Evolutionary conservation across 2,888 invertebrate species (phyloP).

Genomic region (Trichogramma evanescens): DNA sequence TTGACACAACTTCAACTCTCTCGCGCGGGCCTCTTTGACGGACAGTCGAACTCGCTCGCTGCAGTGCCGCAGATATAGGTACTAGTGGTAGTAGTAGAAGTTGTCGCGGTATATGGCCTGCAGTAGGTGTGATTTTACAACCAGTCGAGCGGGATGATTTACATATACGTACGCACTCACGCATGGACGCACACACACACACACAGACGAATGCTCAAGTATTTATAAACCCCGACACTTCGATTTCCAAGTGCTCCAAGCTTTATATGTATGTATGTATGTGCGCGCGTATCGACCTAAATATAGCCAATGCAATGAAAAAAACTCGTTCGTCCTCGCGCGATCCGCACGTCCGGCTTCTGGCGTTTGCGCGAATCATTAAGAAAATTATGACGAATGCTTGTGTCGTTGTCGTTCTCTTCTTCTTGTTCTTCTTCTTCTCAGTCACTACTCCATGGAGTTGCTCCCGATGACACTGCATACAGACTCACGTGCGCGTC

Average conservation of each 20-base stretch:
- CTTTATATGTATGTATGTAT: neutral
- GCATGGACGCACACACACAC: neutral
- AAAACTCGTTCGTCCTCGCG: conserved; percentile 2
- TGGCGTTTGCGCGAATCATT: too few species aligned
- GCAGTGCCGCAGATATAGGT: neutral
- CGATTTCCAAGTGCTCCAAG: too few species aligned
- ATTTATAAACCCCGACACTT: too few species aligned
- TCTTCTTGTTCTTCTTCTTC: too few species aligned
- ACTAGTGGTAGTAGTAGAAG: too few species aligned
- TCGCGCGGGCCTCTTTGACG: too few species aligned
- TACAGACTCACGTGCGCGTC: too few species aligned
- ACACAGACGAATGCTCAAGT: too few species aligned
- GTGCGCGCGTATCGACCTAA: neutral
- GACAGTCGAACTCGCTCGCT: neutral
- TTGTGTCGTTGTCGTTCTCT: too few species aligned
- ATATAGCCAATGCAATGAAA: conserved; percentile 11
- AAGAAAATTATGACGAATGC: too few species aligned
- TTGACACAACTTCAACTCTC: neutral
- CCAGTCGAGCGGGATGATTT: conserved; percentile 2
- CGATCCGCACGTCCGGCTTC: neutral
- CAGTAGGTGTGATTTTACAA: conserved; percentile 8
- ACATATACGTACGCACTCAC: neutral
- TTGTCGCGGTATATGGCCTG: neutral
- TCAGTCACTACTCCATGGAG: too few species aligned
- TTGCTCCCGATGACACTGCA: too few species aligned